A percentile compares a stretch with the other conserved stretches of the same genome.
Conservation (phyloP, 2,113 vertebrate genomes). For the Marcusenius ussheri region DNA sequence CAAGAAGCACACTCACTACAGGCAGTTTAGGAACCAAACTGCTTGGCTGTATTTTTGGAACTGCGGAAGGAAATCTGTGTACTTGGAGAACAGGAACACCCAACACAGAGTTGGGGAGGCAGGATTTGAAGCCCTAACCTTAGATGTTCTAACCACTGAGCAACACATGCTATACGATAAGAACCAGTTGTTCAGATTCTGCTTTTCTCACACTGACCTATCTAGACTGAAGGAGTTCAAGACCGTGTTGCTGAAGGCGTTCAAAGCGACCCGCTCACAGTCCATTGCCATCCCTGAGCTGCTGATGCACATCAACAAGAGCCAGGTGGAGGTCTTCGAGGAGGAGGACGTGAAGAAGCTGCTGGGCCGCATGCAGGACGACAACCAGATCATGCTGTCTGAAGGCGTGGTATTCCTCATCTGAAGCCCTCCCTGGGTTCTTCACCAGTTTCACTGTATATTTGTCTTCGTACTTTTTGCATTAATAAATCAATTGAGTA, state of each 20-base stretch:
- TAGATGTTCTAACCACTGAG: not conserved
- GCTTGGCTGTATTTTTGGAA: not conserved
- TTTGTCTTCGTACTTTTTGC: not conserved
- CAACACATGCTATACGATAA: not conserved
- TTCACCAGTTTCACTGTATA: too few species aligned
- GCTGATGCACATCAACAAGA: slow-evolving; percentile 43
- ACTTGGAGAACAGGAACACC: not conserved
- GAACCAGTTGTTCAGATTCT: not conserved
- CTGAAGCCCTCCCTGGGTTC: not conserved
- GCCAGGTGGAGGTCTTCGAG: slow-evolving; percentile 37
- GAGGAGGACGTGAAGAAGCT: slow-evolving; percentile 43
- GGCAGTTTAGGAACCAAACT: not conserved
- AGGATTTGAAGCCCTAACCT: not conserved
- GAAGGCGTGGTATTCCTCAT: slow-evolving; percentile 56
- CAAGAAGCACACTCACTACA: not conserved
- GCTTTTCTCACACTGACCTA: not conserved
- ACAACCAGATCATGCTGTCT: slow-evolving; percentile 58
- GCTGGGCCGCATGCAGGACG: slow-evolving; percentile 50
- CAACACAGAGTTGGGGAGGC: not conserved
- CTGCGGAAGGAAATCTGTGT: not conserved
- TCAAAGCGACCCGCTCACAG: slow-evolving; percentile 47
- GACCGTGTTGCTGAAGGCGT: slow-evolving; percentile 46
- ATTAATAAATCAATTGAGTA: slow-evolving; percentile 31
- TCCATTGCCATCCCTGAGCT: slow-evolving; percentile 46
- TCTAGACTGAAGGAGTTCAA: slow-evolving; percentile 52